Percentiles rank a stretch among this genome's conserved stretches.
Evolutionary conservation across 2,888 invertebrate genomes (phyloP).

Genomic region (Agrilus mali): DNA sequence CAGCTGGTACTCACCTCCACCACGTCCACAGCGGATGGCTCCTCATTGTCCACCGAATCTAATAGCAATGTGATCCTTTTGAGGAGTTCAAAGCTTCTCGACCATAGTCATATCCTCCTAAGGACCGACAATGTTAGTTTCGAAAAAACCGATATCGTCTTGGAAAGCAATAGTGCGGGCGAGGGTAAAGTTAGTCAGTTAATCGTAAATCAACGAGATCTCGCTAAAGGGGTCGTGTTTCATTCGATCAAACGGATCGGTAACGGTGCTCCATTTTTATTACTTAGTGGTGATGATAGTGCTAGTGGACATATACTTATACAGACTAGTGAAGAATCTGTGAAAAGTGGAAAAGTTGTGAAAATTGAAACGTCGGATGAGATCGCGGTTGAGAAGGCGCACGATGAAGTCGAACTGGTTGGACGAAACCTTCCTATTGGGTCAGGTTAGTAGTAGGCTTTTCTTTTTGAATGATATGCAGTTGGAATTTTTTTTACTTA

Average conservation of each 20-base stretch:
- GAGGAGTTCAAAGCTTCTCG: conserved; percentile 24
- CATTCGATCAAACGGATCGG: conserved; percentile 31
- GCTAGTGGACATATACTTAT: conserved; percentile 27
- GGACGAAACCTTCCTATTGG: conserved; percentile 21
- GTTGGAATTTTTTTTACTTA: too few relatives aligned
- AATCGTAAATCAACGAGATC: conserved; percentile 28
- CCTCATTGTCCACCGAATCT: conserved; percentile 17
- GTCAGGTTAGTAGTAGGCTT: conserved; percentile 23
- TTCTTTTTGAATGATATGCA: background rate
- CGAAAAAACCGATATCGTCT: conserved; percentile 21
- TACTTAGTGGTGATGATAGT: conserved; percentile 28
- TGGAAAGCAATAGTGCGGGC: conserved; percentile 20
- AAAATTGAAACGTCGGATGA: conserved; percentile 17
- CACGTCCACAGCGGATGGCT: conserved; percentile 17
- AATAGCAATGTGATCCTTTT: conserved; percentile 28
- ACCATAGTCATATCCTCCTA: conserved; percentile 27
- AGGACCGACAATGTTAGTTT: conserved; percentile 22
- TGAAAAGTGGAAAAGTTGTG: conserved; percentile 13
- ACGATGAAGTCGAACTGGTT: too few relatives aligned
- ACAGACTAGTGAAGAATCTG: conserved; percentile 24
- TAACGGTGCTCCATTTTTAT: conserved; percentile 28
- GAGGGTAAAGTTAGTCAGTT: conserved; percentile 28
- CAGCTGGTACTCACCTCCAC: conserved; percentile 22
- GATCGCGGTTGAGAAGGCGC: conserved; percentile 16
- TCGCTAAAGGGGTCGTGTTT: conserved; percentile 28